Evolutionary conservation across 2,888 invertebrate genomes (phyloP), one percentile per base, ranked within the genome.

Genomic region (Lepas anatifera): DNA sequence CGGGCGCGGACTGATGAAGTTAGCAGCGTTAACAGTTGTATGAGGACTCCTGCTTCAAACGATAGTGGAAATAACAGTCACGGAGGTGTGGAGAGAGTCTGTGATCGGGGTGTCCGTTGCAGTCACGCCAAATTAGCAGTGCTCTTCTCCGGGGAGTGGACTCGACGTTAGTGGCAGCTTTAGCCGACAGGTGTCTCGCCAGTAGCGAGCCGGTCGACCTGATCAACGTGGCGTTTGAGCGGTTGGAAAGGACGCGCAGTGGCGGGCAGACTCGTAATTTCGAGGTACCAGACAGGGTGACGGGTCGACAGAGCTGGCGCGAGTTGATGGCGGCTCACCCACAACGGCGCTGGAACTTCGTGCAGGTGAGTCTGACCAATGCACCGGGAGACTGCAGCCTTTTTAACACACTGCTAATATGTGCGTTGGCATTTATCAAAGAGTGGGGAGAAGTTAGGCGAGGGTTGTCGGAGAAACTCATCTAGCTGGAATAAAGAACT

Each of bases 61-160:
- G n/a, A n/a, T n/a, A n/a, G n/a, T n/a, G n/a, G n/a, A n/a, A n/a
- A n/a, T n/a, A n/a, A n/a, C n/a, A n/a, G n/a, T n/a, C n/a, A n/a
- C n/a, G n/a, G n/a, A n/a, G n/a, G n/a, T n/a, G n/a, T n/a, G n/a
- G n/a, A n/a, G n/a, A n/a, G n/a, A n/a, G n/a, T n/a, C 10, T 22
- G 71, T 13, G 22, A 27, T 50, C 64, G 69, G 25, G 8, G 18
- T 16, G 41, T 13, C 25, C 32, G 69, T 4, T 88, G 88, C 76
- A 74, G 74, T 64, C 88, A 89, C 80, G 82, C 87, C 39, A 86
- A 87, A 77, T 81, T 92, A 43, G 92, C 89, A 63, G 82, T 99
- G 70, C 82, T 96, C 74, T 98, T 97, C 83, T 98, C 98, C 73
- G 99, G 98, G 97, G 97, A 2, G 83, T 99, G 50, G 99, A 99